phyloP scores from a whole-genome alignment of 1,140 invertebrate species.

The Mactra quadrangularis region DNA sequence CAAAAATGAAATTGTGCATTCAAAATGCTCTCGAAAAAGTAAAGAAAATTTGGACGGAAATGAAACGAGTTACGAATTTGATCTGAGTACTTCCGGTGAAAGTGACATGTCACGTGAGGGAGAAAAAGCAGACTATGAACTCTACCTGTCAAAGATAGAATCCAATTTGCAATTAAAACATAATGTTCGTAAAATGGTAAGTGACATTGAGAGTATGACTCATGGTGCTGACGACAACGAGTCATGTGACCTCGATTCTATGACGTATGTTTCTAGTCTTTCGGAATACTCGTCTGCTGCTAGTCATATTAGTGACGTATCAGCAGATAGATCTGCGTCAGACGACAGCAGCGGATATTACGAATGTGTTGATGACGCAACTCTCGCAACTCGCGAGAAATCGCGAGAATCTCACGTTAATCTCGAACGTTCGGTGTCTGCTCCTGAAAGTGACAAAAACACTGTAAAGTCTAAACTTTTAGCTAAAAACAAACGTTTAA shows the following conservation, averaged over 20 bases:
- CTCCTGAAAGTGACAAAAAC: constrained; percentile 5
- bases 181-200: constrained; percentile 70
- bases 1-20: background rate
- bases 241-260: constrained; percentile 64
- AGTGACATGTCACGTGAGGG: constrained; percentile 67
- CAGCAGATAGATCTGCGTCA: constrained; percentile 68
- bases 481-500: constrained; percentile 35
- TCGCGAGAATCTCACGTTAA: constrained; percentile 16
- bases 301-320: constrained; percentile 53
- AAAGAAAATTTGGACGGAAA: constrained; percentile 57
- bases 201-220: constrained; percentile 45
- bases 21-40: background rate
- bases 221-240: constrained; percentile 25
- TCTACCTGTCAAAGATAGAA: constrained; percentile 73
- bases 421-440: constrained; percentile 35
- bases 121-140: constrained; percentile 68
- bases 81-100: constrained; percentile 76
- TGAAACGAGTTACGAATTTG: constrained; percentile 75
- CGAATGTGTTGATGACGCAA: constrained; percentile 61
- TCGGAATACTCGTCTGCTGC: constrained; percentile 61
- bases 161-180: constrained; percentile 71
- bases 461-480: constrained; percentile 40
- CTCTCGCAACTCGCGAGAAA: constrained; percentile 6
- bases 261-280: constrained; percentile 71
- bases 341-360: constrained; percentile 73